These are phyloP conservation scores for Andrena minutula DNA, from an alignment of 2,888 invertebrate genomes.

Conservation along the genomic window DNA sequence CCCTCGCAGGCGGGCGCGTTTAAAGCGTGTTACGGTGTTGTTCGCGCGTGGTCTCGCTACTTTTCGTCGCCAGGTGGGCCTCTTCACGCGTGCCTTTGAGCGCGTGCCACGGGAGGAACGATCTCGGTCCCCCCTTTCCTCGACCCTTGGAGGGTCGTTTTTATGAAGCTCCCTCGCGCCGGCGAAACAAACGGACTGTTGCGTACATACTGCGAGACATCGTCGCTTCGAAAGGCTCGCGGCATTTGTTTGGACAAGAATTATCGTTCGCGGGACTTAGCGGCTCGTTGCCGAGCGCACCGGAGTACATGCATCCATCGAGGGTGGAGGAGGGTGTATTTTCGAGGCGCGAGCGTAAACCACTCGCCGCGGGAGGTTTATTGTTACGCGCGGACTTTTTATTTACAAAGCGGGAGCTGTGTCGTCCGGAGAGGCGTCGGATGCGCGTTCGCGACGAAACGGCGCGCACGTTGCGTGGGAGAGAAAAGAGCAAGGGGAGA, in stretches of 20 bases:
- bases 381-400: conserved; percentile 7
- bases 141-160: conserved; percentile 45
- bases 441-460: too few species aligned
- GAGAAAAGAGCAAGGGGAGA: not conserved
- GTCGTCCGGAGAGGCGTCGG: not conserved
- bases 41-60: conserved; percentile 45
- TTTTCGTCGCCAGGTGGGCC: conserved; percentile 74
- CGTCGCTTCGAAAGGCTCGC: conserved; percentile 4
- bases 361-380: not conserved
- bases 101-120: conserved; percentile 59
- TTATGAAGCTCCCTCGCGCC: conserved; percentile 2
- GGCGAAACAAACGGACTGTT: conserved; percentile 32
- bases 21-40: conserved; percentile 21
- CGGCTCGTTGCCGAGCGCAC: conserved; percentile 3
- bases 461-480: too few species aligned
- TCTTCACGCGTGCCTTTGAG: conserved; percentile 56
- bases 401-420: conserved; percentile 8
- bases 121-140: not conserved
- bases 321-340: conserved; percentile 1
- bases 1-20: conserved; percentile 48
- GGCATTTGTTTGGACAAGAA: conserved; percentile 51
- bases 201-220: not conserved
- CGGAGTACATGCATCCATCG: not conserved
- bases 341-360: not conserved
- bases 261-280: conserved; percentile 32